phyloP scores from a whole-genome alignment of 2,113 vertebrate species.

The Albula goreensis region DNA sequence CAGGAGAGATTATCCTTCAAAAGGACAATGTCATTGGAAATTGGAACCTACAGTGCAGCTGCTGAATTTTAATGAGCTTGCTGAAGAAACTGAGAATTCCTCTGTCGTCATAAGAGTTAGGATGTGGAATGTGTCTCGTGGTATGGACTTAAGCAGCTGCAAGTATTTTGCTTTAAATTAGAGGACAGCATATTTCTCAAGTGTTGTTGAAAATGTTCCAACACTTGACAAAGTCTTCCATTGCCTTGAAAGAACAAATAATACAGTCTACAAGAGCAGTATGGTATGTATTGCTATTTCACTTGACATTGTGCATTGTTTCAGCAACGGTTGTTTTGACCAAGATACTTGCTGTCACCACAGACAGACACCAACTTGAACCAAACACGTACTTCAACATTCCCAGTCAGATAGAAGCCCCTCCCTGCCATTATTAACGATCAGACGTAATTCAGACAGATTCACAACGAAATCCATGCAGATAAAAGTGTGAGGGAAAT shows the following conservation, averaged over 20 bases:
- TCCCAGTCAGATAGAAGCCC: not conserved
- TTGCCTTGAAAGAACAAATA: no score
- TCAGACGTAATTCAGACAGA: not conserved
- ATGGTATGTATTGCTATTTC: not conserved
- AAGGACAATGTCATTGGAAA: not conserved
- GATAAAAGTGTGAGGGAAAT: not conserved
- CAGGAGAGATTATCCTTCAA: not conserved
- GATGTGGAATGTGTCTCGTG: no score
- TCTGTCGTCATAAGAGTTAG: not conserved
- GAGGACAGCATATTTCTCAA: no score
- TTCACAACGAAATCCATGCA: not conserved
- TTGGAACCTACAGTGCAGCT: not conserved
- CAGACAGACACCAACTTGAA: not conserved
- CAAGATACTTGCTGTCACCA: not conserved
- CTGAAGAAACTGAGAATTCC: not conserved
- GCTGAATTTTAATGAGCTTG: not conserved
- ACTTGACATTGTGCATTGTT: not conserved
- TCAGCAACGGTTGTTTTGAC: not conserved
- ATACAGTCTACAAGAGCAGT: no score
- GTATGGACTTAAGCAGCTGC: no score
- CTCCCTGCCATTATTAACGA: not conserved
- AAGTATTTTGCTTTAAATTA: no score
- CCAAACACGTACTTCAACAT: not conserved
- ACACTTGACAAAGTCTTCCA: no score
- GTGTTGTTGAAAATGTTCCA: no score